Evolutionary conservation across 2,113 vertebrate species (phyloP).

Genomic region (Globicephala melas): DNA sequence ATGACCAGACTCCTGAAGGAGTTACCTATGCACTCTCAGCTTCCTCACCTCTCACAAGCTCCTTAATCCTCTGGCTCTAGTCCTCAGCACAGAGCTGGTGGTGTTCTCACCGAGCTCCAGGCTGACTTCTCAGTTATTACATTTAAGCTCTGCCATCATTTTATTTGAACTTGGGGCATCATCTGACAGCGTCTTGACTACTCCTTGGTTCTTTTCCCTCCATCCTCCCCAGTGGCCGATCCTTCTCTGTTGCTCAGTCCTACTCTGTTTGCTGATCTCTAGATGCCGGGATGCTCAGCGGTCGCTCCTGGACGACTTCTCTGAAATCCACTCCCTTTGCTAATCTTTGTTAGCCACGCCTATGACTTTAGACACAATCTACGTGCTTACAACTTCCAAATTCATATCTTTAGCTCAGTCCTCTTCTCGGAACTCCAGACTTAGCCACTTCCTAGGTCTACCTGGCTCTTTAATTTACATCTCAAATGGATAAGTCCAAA

Average conservation of each 20-base stretch:
- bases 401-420: neutral
- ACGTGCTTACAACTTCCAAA: neutral
- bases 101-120: neutral
- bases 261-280: neutral
- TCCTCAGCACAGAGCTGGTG: neutral
- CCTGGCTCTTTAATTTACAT: neutral
- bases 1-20: neutral
- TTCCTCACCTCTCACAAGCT: neutral
- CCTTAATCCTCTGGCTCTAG: neutral
- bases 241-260: neutral
- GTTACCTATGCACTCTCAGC: neutral
- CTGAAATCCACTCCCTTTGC: neutral
- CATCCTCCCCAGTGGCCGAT: neutral
- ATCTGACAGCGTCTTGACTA: neutral
- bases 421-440: neutral
- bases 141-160: neutral
- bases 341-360: neutral
- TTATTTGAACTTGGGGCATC: neutral
- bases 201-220: neutral
- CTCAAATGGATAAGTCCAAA: neutral
- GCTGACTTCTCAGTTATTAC: neutral
- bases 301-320: neutral
- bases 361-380: neutral
- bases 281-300: rapidly evolving
- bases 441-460: neutral